These are phyloP conservation scores for Puntigrus tetrazona DNA, from an alignment of 2,113 vertebrate species.

Conservation along the genomic window DNA sequence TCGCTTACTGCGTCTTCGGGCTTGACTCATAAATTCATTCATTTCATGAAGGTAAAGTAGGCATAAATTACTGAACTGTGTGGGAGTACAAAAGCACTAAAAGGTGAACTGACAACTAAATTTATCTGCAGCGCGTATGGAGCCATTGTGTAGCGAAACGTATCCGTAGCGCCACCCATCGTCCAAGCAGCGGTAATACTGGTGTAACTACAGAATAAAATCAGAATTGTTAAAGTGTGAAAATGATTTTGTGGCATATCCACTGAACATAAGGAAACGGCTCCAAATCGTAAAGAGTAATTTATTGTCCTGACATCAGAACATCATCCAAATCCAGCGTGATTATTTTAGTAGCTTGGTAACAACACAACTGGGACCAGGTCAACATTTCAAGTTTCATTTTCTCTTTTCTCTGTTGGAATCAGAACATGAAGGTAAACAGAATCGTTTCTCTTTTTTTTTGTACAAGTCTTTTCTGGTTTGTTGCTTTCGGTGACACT, in stretches of 20 bases:
- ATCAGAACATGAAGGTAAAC: constrained; percentile 73
- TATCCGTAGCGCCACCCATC: not conserved
- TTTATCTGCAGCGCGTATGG: too few species aligned
- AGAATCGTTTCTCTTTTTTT: constrained; percentile 62
- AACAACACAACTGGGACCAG: constrained; percentile 80
- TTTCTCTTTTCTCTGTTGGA: constrained; percentile 63
- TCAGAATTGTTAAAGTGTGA: not conserved
- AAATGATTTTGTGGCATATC: not conserved
- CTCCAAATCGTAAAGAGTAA: constrained; percentile 75
- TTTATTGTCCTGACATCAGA: constrained; percentile 79
- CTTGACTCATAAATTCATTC: too few species aligned
- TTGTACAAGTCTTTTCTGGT: constrained; percentile 70
- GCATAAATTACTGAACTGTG: too few species aligned
- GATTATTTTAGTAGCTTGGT: constrained; percentile 79
- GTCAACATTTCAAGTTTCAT: constrained; percentile 76
- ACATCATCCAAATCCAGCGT: constrained; percentile 77
- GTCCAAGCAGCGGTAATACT: too few species aligned
- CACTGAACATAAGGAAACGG: constrained; percentile 48
- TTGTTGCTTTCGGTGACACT: constrained; percentile 79
- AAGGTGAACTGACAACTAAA: too few species aligned
- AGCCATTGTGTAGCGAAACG: not conserved
- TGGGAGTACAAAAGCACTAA: too few species aligned
- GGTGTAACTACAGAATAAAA: not conserved
- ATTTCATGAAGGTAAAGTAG: too few species aligned
- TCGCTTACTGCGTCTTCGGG: too few species aligned